Conservation (phyloP, 2,888 invertebrate species). For the Uloborus plumipes region DNA sequence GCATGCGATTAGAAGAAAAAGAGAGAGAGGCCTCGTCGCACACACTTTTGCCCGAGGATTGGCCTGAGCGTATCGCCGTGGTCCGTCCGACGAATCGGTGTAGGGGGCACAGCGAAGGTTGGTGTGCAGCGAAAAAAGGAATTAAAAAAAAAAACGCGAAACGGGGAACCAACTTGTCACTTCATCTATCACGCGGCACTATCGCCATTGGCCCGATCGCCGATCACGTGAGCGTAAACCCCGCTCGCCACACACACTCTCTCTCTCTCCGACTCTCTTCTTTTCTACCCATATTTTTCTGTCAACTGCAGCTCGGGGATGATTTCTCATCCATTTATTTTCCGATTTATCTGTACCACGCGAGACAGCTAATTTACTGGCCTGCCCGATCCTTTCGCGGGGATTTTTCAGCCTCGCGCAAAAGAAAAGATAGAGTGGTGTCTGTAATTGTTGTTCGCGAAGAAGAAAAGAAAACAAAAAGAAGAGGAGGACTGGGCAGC, state of each 20-base stretch:
- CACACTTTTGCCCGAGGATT: neutral
- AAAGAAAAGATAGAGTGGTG: neutral
- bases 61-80: neutral
- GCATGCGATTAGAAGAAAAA: slow-evolving; percentile 46
- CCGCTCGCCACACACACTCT: neutral
- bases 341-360: slow-evolving; percentile 65
- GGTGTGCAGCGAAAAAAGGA: neutral
- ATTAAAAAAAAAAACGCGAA: slow-evolving; percentile 4
- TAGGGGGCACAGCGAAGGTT: neutral
- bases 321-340: slow-evolving; percentile 65
- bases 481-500: slow-evolving; percentile 15
- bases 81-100: slow-evolving; percentile 5
- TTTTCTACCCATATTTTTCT: slow-evolving; percentile 47
- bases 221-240: slow-evolving; percentile 57
- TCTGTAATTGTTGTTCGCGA: slow-evolving; percentile 8
- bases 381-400: neutral
- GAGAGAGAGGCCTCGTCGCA: neutral
- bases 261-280: slow-evolving; percentile 8
- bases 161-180: slow-evolving; percentile 53
- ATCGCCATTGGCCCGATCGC: slow-evolving; percentile 53
- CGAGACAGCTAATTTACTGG: slow-evolving; percentile 65
- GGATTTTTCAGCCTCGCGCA: neutral
- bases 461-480: slow-evolving; percentile 4
- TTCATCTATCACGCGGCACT: slow-evolving; percentile 58
- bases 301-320: slow-evolving; percentile 60